These are phyloP conservation scores for Pipa parva DNA, from an alignment of 2,113 vertebrate species.

Conservation along the genomic window DNA sequence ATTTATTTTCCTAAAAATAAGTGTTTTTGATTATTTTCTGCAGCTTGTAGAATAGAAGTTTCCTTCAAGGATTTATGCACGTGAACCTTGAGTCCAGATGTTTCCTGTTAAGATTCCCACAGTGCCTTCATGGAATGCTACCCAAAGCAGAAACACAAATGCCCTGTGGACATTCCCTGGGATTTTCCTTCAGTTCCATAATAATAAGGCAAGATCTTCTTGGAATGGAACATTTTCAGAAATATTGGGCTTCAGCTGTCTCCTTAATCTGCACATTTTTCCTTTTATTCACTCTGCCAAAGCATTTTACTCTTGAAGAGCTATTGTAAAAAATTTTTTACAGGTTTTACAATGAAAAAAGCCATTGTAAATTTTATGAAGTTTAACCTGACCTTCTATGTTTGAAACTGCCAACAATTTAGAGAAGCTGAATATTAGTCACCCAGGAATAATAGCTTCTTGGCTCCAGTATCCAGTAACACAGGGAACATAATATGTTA, in stretches of 20 bases:
- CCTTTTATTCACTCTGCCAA: neutral
- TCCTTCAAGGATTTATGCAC: neutral
- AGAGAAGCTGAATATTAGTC: slow-evolving; percentile 6
- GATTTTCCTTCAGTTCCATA: neutral
- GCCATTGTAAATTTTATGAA: slow-evolving; percentile 6
- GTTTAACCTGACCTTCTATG: neutral
- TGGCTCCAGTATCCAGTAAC: neutral
- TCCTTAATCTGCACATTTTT: neutral
- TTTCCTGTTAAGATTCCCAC: slow-evolving; percentile 32
- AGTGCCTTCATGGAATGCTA: slow-evolving; percentile 20
- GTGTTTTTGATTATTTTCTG: neutral
- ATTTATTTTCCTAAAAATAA: no score
- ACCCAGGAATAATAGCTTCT: neutral
- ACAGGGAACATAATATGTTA: neutral
- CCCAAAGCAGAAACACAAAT: slow-evolving; percentile 15
- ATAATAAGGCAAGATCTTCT: neutral
- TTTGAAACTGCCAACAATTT: slow-evolving; percentile 7
- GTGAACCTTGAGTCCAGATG: slow-evolving; percentile 17
- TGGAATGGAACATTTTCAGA: slow-evolving; percentile 12
- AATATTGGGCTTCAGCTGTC: neutral
- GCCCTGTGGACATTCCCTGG: neutral
- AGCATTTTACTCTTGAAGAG: neutral
- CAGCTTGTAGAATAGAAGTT: neutral
- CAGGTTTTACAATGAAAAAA: neutral
- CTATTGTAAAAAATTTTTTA: neutral